Base-by-base conservation (phyloP, 2,888 invertebrate species). In the Geotrupes spiniger region DNA sequence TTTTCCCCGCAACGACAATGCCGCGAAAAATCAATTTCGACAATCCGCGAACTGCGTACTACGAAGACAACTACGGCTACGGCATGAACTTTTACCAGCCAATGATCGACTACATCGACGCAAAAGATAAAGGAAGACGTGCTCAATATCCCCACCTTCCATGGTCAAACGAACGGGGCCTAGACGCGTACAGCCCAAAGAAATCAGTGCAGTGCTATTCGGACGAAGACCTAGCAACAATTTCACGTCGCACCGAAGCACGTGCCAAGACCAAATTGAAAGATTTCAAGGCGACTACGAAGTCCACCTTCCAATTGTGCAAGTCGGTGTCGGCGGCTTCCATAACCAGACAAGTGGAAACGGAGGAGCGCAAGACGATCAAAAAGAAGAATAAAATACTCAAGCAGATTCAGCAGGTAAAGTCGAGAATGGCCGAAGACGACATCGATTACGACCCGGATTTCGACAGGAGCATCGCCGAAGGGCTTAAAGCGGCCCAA, bases 1-100 rank as follows among this genome's bases (percentile, higher is more conserved):
- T n/a, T 10, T 1, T 10, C 28, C 28, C 28, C 29, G 10, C 29
- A 2, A 29, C 10, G 11, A 42, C 42, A 29, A 49, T 49, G 49
- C 45, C 45, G 2, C 41, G 45, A 4, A 49, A 45, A 27, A 49
- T 49, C 21, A 45, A 42, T 15, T 49, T 44, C 45, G 4, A 45
- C 46, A 76, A 76, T 57, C 82, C 82, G 41, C 81, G 83, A 42
- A 84, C 85, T 12, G 70, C 81, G 46, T 81, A 85, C 49, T 91
- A 90, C 75, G 85, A 87, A 66, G 84, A 85, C 71, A 91, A 91
- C 74, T 91, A 90, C 74, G 86, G 86, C 58, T 88, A 84, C 71
- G 89, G 87, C 42, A 87, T 89, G 64, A 87, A 89, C 74, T 89
- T 82, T 73, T 91, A 91, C 74, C 87, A 89, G 71, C 90, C 90